Conservation (phyloP, 1,140 invertebrate genomes). For the Atopsyche davidsoni region DNA sequence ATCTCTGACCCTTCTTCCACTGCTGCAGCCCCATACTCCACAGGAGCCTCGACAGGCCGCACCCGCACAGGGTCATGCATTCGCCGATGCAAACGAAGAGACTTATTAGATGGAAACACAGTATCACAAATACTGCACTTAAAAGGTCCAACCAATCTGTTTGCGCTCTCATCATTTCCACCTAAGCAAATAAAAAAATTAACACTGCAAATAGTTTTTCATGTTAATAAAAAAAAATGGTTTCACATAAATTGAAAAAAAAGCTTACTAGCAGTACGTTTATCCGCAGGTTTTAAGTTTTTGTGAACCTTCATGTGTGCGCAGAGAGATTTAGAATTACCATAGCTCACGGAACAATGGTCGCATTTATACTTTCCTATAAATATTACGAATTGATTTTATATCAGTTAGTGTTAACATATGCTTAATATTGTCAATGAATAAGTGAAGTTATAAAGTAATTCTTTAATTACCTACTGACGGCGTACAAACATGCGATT, state of each 20-base stretch:
- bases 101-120: slow-evolving; percentile 60
- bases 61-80: slow-evolving; percentile 61
- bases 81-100: slow-evolving; percentile 59
- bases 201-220: neutral
- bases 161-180: neutral
- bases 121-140: slow-evolving; percentile 59
- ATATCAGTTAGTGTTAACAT: neutral
- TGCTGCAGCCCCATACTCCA: slow-evolving; percentile 28
- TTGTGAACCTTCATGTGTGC: slow-evolving; percentile 50
- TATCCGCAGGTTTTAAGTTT: slow-evolving; percentile 19
- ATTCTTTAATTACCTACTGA: slow-evolving; percentile 13
- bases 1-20: slow-evolving; percentile 24
- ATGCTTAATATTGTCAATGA: neutral
- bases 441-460: slow-evolving; percentile 13
- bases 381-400: slow-evolving; percentile 21
- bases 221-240: neutral
- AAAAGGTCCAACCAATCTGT: slow-evolving; percentile 5
- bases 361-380: slow-evolving; percentile 44
- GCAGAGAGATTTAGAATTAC: slow-evolving; percentile 43
- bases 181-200: neutral
- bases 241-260: neutral
- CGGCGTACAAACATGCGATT: slow-evolving; percentile 37
- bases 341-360: slow-evolving; percentile 43
- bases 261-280: neutral
- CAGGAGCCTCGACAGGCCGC: slow-evolving; percentile 39